These are phyloP conservation scores for Diploscapter pachys DNA, from an alignment of 1,140 invertebrate species.

Conservation along the genomic window DNA sequence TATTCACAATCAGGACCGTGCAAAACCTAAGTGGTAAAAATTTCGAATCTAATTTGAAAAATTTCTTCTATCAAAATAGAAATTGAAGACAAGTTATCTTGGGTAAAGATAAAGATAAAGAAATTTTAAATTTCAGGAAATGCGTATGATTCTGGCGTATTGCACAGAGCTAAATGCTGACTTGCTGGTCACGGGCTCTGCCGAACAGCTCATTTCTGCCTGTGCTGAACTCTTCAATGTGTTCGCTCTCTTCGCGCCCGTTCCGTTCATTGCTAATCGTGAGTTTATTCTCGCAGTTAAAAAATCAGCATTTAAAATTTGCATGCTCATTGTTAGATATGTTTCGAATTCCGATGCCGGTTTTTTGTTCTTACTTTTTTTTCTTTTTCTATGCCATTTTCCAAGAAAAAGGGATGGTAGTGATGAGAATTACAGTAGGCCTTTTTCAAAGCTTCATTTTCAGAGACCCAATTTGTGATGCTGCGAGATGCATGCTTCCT, in stretches of 20 bases:
- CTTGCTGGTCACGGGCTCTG: constrained; percentile 14
- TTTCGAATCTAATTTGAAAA: background rate
- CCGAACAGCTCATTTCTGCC: constrained; percentile 16
- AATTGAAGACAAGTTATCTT: too few species aligned
- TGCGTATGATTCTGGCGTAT: constrained; percentile 18
- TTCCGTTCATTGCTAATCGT: constrained; percentile 19
- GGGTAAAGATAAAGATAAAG: too few species aligned
- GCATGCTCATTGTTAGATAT: constrained; percentile 4
- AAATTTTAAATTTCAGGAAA: background rate
- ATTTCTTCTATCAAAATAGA: background rate
- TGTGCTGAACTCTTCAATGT: constrained; percentile 25
- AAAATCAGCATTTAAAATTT: too few species aligned
- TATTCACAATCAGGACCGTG: background rate
- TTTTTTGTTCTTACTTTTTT: too few species aligned
- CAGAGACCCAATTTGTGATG: constrained; percentile 13
- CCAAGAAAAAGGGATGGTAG: too few species aligned
- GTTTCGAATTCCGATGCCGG: background rate
- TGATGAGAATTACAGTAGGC: too few species aligned
- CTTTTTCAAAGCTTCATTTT: constrained; percentile 2
- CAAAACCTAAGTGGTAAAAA: constrained; percentile 11
- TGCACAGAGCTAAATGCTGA: constrained; percentile 23
- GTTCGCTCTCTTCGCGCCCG: constrained; percentile 21
- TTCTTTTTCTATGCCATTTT: too few species aligned
- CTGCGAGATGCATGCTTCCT: constrained; percentile 16
- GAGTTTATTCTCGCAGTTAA: background rate